Percentiles rank a stretch among this genome's conserved stretches.
Conservation (phyloP, 2,797 vertebrate species). For the Heterohyrax brucei region DNA sequence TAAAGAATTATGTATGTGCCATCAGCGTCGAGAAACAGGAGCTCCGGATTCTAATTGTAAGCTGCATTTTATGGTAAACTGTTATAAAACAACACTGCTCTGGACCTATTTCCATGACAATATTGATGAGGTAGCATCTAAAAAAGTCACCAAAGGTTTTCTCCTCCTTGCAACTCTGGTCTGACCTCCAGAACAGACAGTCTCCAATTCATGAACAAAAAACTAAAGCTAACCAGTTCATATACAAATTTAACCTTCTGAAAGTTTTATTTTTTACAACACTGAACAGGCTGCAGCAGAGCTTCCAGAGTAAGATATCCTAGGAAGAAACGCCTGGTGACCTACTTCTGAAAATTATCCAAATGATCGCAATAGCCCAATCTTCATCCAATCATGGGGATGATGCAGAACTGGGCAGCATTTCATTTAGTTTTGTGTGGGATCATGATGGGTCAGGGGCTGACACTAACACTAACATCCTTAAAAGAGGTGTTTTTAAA, state of each 20-base stretch:
- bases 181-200: not conserved
- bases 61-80: not conserved
- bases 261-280: not conserved
- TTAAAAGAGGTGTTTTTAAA: not conserved
- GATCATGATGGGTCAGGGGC: not conserved
- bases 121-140: not conserved
- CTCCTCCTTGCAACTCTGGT: not conserved
- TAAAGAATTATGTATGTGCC: not conserved
- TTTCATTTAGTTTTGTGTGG: not conserved
- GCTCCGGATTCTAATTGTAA: not conserved
- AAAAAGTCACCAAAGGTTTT: not conserved
- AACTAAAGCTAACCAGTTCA: not conserved
- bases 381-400: no score
- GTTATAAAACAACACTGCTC: not conserved
- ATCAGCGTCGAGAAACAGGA: not conserved
- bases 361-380: not conserved
- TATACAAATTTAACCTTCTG: not conserved
- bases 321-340: not conserved
- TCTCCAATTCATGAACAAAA: not conserved
- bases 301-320: not conserved
- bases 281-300: not conserved
- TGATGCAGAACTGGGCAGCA: not conserved
- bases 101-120: not conserved
- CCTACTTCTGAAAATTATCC: not conserved
- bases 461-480: not conserved